Conservation (phyloP, 2,888 invertebrate genomes). For the Cheiracanthium punctorium region DNA sequence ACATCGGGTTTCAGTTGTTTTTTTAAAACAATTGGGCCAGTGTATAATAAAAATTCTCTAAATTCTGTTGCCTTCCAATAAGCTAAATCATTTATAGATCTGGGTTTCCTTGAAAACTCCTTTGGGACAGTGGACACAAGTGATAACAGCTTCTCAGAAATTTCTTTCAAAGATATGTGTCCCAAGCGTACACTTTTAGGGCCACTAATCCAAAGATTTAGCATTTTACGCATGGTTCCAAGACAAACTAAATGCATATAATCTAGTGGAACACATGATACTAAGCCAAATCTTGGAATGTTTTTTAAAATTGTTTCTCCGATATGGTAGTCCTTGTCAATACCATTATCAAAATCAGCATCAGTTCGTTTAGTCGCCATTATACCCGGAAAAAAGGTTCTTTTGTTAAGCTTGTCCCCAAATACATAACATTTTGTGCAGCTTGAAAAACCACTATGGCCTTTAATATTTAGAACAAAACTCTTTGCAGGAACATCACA, state of each 20-base stretch:
- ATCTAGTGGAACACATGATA: conserved; percentile 73
- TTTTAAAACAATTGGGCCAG: conserved; percentile 73
- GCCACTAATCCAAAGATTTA: conserved; percentile 73
- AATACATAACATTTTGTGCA: too few species aligned
- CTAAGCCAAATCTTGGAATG: conserved; percentile 42
- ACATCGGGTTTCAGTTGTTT: conserved; percentile 52
- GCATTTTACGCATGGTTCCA: conserved; percentile 73
- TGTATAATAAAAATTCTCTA: conserved; percentile 73
- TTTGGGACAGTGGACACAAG: neutral
- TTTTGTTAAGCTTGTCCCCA: neutral
- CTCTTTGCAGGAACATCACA: too few species aligned
- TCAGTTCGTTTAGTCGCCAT: neutral
- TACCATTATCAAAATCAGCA: neutral
- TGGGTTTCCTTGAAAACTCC: conserved; percentile 73
- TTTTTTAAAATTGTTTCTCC: conserved; percentile 69
- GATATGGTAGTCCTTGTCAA: conserved; percentile 61
- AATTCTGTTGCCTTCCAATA: conserved; percentile 74
- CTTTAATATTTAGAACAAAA: too few species aligned
- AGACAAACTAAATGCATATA: conserved; percentile 74
- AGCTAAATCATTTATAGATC: conserved; percentile 71
- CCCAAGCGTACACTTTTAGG: neutral
- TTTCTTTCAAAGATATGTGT: neutral
- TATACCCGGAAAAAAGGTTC: neutral
- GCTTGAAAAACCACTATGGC: too few species aligned
- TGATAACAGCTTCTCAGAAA: neutral